Evolutionary conservation across 2,797 vertebrate species (phyloP).

Genomic region (Chelonia mydas): DNA sequence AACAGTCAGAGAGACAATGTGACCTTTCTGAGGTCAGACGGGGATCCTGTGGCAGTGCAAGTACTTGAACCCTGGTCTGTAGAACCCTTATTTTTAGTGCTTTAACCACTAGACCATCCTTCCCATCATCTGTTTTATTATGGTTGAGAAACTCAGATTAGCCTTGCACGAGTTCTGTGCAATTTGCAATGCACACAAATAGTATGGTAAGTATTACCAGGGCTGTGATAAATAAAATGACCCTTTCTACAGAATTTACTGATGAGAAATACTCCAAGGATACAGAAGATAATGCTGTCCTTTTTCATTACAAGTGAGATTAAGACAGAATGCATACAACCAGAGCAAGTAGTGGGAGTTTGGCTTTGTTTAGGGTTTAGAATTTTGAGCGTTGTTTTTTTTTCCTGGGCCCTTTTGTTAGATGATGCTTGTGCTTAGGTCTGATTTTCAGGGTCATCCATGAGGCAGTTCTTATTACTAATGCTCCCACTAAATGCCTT

Average conservation of each 20-base stretch:
- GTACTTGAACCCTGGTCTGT: not conserved
- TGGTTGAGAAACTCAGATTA: not conserved
- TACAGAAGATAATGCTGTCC: not conserved
- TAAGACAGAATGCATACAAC: not conserved
- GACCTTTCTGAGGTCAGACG: not conserved
- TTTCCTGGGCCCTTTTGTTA: not conserved
- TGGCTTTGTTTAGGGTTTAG: not conserved
- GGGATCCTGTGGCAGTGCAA: not conserved
- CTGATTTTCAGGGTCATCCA: not conserved
- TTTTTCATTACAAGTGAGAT: not conserved
- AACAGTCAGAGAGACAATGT: not conserved
- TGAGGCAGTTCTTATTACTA: not conserved
- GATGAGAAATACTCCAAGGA: not conserved
- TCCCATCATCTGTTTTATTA: not conserved
- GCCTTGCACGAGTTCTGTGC: not conserved
- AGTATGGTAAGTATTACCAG: not conserved
- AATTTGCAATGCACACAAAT: not conserved
- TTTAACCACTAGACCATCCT: not conserved
- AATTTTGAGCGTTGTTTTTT: not conserved
- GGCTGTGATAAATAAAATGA: not conserved
- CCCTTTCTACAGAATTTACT: not conserved
- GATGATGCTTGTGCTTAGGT: not conserved
- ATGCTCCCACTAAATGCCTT: not conserved
- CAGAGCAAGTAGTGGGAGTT: not conserved
- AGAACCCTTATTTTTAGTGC: not conserved